Conservation (phyloP, 2,888 invertebrate species). For the Acronicta psi region DNA sequence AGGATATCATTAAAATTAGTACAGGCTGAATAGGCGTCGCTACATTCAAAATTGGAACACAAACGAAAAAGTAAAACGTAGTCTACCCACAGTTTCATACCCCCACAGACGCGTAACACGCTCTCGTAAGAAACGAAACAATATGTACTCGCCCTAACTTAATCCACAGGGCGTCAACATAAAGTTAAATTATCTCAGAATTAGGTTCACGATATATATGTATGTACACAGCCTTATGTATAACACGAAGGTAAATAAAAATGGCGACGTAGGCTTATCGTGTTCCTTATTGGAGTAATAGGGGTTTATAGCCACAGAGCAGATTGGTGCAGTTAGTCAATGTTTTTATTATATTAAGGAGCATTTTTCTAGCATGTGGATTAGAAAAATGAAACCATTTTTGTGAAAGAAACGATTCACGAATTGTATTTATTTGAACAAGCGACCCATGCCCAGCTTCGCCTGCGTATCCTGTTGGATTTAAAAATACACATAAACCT, state of each 20-base stretch:
- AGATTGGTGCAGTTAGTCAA: constrained; percentile 2
- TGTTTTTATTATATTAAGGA: background rate
- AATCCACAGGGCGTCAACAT: constrained; percentile 50
- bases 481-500: too few species aligned
- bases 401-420: too few species aligned
- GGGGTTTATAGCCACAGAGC: constrained; percentile 22
- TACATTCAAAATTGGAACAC: constrained; percentile 28
- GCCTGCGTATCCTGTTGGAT: too few species aligned
- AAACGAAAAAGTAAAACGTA: constrained; percentile 35
- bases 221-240: constrained; percentile 30
- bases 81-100: constrained; percentile 33
- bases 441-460: too few species aligned
- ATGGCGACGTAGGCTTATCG: constrained; percentile 15
- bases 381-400: too few species aligned
- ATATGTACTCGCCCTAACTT: constrained; percentile 46
- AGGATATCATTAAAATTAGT: too few species aligned
- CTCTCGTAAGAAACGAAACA: constrained; percentile 46
- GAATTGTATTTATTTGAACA: too few species aligned
- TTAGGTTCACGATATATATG: constrained; percentile 48
- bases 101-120: constrained; percentile 32
- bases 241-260: constrained; percentile 43
- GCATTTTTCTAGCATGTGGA: background rate
- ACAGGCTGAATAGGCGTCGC: too few species aligned
- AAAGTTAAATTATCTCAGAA: constrained; percentile 58
- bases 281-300: constrained; percentile 31